Evolutionary conservation across 2,113 vertebrate species (phyloP), one percentile per base, ranked within the genome.

Genomic region (Pachypanchax playfairii): DNA sequence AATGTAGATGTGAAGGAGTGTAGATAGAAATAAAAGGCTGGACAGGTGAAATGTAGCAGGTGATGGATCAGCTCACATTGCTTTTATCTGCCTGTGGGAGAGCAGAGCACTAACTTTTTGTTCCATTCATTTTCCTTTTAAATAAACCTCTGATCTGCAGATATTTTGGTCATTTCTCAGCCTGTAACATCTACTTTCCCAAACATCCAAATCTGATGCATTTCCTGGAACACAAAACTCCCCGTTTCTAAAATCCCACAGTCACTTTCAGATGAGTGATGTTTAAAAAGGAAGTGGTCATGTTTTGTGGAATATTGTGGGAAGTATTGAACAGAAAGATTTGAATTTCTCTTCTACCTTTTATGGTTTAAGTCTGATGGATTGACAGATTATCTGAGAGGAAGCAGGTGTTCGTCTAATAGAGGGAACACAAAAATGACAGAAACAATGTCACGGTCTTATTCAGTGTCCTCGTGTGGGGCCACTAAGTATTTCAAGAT

Each of bases 41-140:
- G 61, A 29, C 68, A 48, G 70, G 73, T 21, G 57, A 79, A 79
- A 84, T 79, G 84, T 83, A 81, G 83, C 55, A 62, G 66, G 55
- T 75, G 59, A 70, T 63, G 66, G 74, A 77, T 71, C 52, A 75
- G 47, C 52, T 33, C 49, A 72, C 53, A 67, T 69, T 49, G 20
- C 42, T 68, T 48, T 58, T 83, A 29, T 61, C 44, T 61, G 48
- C 26, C 54, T 35, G 48, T 64, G 24, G 71, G 69, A 57, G 56
- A 47, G 18, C 20, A n/a, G 21, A 44, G 33, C 49, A 44, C 20
- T 46, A 7, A 33, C 39, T 21, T 62, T 28, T 20, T 44, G 4
- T 54, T 24, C 49, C 13, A 20, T 63, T 65, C 6, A 48, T 50
- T 20, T 63, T 49, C 54, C 64, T 26, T n/a, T 17, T 43, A 31